Base-by-base conservation (phyloP, 2,888 invertebrate species). In the Ephialtes manifestator region DNA sequence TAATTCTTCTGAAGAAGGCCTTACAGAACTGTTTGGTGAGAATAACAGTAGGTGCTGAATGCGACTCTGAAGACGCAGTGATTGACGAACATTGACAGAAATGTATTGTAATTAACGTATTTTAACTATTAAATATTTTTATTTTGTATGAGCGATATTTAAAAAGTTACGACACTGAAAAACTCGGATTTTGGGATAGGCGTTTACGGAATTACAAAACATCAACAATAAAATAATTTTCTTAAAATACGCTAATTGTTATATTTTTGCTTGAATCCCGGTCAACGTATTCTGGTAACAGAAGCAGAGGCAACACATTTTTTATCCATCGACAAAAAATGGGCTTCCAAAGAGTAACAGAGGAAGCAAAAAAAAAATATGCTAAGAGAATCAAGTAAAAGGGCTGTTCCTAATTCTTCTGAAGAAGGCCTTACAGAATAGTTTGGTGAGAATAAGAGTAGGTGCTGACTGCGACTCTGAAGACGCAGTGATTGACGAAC, bases 71-170 rank as follows among this genome's bases (percentile, higher is more conserved):
- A 68, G 60, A 53, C 63, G 51, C 81, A 55, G 79, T 83, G 83
- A 83, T 83, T 83, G 83, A 83, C 51, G 68, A 63, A 63, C 74
- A 63, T 79, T 79, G 83, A 83, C 83, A 75, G 83, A 79, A 79
- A 79, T 46, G n/a, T n/a, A n/a, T n/a, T n/a, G 4, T 39, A 39
- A 39, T 39, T 39, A 39, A 8, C 35, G 15, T 46, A 13, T 46
- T 15, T 4, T 13, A 46, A 46, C 2, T 15, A 8, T 15, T 46
- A 2, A 46, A 46, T 46, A 46, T 46, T 15, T 46, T 13, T 46
- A 46, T 46, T 46, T 46, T 4, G 8, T 13, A 46, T 46, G 46
- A 8, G 43, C 43, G 7, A 46, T 8, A 15, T 46, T 46, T 7
- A 13, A 2, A 13, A 46, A 10, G 13, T 46, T 7, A 46, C 15